Conservation (phyloP, 64 coral and sea anemone genomes). For the Porites lutea region DNA sequence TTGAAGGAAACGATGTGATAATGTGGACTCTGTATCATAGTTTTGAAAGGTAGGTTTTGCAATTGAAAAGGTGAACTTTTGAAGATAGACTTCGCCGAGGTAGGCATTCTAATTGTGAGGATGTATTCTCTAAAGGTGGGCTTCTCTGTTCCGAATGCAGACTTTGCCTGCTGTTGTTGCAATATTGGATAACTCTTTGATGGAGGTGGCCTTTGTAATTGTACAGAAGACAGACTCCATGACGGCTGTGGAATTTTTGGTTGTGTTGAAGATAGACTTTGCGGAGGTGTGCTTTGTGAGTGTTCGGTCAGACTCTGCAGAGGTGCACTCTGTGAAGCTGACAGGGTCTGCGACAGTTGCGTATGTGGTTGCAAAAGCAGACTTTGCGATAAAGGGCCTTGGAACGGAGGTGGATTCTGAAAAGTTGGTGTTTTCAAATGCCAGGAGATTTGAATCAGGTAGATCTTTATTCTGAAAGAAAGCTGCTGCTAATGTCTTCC, state of each 20-base stretch:
- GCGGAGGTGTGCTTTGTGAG: background rate
- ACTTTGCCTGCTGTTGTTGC: too few species aligned
- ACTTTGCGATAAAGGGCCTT: too few species aligned
- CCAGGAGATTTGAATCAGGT: background rate
- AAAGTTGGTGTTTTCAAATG: background rate
- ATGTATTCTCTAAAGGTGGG: too few species aligned
- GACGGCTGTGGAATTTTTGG: too few species aligned
- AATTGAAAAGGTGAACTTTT: too few species aligned
- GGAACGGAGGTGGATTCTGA: background rate
- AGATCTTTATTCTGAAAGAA: slow-evolving; percentile 23
- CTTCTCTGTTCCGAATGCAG: too few species aligned
- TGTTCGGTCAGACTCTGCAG: background rate
- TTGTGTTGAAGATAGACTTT: background rate
- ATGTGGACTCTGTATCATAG: background rate
- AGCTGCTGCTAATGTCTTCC: slow-evolving; percentile 9
- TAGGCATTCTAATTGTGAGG: too few species aligned
- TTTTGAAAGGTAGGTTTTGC: too few species aligned
- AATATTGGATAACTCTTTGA: too few species aligned
- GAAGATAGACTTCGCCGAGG: background rate
- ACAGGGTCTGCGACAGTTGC: background rate
- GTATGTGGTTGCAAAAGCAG: too few species aligned
- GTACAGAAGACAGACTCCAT: too few species aligned
- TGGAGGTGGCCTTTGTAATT: too few species aligned
- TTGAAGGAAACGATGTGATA: background rate
- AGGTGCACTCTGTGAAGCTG: background rate